Base-by-base conservation (phyloP, 2,888 invertebrate genomes). In the Allophyes oxyacanthae region DNA sequence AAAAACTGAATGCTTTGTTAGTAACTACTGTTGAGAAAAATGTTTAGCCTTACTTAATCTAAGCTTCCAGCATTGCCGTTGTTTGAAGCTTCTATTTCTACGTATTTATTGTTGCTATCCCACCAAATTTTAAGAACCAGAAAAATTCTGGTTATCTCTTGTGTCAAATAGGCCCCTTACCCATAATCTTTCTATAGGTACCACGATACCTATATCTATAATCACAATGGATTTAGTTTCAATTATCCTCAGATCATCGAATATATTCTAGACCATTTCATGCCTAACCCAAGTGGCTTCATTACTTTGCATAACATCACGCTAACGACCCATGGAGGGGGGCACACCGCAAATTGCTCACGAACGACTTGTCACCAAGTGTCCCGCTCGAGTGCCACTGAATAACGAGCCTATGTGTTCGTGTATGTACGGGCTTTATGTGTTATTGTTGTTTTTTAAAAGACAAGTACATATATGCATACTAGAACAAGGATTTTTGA, bases 341-440 rank as follows among this genome's bases (percentile, higher is more conserved):
- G 58, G 54, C 34, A 66, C 63, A 67, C 75, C 79, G 75, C 82
- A 81, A 85, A 83, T 86, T 84, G 83, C 68, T 70, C 72, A 66
- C 82, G 70, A 71, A 37, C 66, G 84, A 79, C 74, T 85, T 87
- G 88, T 86, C 87, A 71, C 84, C 82, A 78, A 87, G 87, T 70
- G 76, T 65, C 72, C 64, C 74, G 60, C 69, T 45, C 25, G 44
- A 87, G 87, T 77, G 66, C 81, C 77, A 81, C 81, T 82, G 77
- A 79, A 79, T 84, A 83, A 82, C 75, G 73, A 79, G 71, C 49
- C 58, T 56, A 57, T 72, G 61, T 75, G 20, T 7, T 52, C 45
- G 40, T 59, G 30, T 62, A 48, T 59, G 25, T 61, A 38, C n/a
- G 37, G n/a, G 26, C 37, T 51, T 52, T 58, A 70, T 49, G 28